A percentile compares a stretch with the other conserved stretches of the same genome.
Evolutionary conservation across 2,797 vertebrate species (phyloP).

Genomic region (Rachycentron canadum): DNA sequence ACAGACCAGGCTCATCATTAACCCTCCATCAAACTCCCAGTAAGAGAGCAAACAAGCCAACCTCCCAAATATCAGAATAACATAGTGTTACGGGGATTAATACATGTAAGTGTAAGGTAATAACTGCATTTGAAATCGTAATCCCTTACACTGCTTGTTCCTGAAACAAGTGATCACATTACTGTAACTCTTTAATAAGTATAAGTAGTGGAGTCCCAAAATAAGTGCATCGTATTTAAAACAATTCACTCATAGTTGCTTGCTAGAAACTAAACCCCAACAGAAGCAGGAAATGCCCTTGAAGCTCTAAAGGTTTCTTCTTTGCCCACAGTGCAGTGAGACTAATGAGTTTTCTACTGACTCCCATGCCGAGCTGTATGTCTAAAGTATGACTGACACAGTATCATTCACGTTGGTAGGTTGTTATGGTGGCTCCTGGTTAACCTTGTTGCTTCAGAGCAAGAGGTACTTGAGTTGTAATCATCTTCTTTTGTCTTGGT

Average conservation of each 20-base stretch:
- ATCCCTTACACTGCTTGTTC: not conserved
- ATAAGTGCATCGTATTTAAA: slow-evolving; percentile 10
- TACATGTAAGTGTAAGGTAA: not conserved
- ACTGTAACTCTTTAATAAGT: not conserved
- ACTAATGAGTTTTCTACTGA: slow-evolving; percentile 29
- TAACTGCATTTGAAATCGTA: not conserved
- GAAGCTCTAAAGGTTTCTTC: slow-evolving; percentile 14
- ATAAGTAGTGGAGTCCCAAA: not conserved
- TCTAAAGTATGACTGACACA: slow-evolving; percentile 22
- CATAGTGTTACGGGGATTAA: not conserved
- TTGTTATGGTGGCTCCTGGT: slow-evolving; percentile 19
- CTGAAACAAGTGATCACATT: not conserved
- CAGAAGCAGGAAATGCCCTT: slow-evolving; percentile 18
- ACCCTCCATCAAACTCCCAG: not conserved
- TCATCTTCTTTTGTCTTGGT: slow-evolving; percentile 5
- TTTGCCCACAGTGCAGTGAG: slow-evolving; percentile 19
- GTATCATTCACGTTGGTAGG: slow-evolving; percentile 17
- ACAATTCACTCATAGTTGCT: slow-evolving; percentile 10
- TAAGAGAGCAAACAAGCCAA: not conserved
- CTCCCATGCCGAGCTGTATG: not conserved
- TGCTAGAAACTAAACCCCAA: slow-evolving; percentile 26
- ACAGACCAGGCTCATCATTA: no score
- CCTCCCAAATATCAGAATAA: not conserved
- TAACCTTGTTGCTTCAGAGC: slow-evolving; percentile 32
- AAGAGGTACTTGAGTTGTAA: not conserved